Base-by-base conservation (phyloP, 2,888 invertebrate species). In the Papilio gigon region DNA sequence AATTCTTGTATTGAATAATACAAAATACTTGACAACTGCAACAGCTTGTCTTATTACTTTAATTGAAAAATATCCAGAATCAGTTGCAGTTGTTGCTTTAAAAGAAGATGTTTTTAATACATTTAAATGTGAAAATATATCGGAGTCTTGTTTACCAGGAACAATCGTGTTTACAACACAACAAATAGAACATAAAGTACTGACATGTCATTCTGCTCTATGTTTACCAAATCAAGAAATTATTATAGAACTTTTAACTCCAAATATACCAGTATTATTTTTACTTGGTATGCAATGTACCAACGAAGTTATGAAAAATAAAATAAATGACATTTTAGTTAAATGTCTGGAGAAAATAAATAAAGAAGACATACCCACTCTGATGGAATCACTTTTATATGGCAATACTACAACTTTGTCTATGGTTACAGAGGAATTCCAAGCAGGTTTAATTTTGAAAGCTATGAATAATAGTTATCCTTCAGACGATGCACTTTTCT, bases 11-110 rank as follows among this genome's bases (percentile, higher is more conserved):
- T 77, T 85, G 25, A 89, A 89, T 70, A 89, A 88, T 69, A 81
- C 85, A 42, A 88, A 92, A 75, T 89, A 91, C 66, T 75, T 89
- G 63, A 78, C 87, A 22, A 88, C 94, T 67, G 94, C 93, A 65
- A 89, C 93, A 27, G 86, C 92, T 35, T 95, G 94, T 80, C 87
- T 93, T 3, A 86, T 93, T 71, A 84, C 82, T 68, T 82, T 95
- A 33, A 85, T 91, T 77, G 88, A 92, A 62, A 88, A 85, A 61
- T 93, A 93, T 80, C 83, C 88, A 17, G 76, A 88, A 17, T 77
- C 89, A 65, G 86, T 88, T 71, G 71, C 79, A 63, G 82, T 92
- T 22, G 80, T 84, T 61, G 79, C 70, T 33, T 74, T 89, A 62
- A 70, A 82, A 0, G 79, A 76, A 69, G 79, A 83, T 14, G 77